Percentiles rank a stretch among this genome's conserved stretches.
Evolutionary conservation across 2,888 invertebrate genomes (phyloP).

Genomic region (Auanema freiburgensis): DNA sequence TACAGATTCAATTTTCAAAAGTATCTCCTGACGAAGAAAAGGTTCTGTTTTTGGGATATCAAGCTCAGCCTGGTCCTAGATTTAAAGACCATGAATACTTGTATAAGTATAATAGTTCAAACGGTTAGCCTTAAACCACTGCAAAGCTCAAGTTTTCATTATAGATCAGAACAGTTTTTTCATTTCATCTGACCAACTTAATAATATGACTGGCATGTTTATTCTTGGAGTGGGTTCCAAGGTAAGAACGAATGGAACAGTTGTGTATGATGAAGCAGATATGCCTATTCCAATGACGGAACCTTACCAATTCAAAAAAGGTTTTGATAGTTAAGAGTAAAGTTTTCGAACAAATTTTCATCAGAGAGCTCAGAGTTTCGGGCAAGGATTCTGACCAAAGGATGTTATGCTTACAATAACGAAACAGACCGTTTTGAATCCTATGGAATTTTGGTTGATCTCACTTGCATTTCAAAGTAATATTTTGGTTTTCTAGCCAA

Average conservation of each 20-base stretch:
- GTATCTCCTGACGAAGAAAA: constrained; percentile 14
- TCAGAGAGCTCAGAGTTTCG: constrained; percentile 31
- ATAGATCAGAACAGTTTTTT: constrained; percentile 23
- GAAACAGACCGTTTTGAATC: constrained; percentile 33
- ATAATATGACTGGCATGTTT: constrained; percentile 44
- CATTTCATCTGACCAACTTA: constrained; percentile 27
- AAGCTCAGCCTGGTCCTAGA: constrained; percentile 44
- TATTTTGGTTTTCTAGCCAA: neutral
- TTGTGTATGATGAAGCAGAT: constrained; percentile 8
- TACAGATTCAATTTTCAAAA: too few species aligned
- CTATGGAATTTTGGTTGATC: constrained; percentile 25
- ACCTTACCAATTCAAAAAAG: neutral
- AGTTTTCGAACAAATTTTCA: neutral
- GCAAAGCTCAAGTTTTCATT: too few species aligned
- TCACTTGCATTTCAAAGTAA: neutral
- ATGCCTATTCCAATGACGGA: too few species aligned
- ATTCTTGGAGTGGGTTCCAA: constrained; percentile 41
- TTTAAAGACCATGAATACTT: constrained; percentile 31
- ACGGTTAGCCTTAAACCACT: constrained; percentile 4
- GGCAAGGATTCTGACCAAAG: constrained; percentile 39
- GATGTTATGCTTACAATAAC: constrained; percentile 44
- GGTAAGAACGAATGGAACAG: constrained; percentile 15
- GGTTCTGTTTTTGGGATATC: constrained; percentile 41
- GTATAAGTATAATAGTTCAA: constrained; percentile 19
- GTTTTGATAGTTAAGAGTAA: neutral